A percentile compares a stretch with the other conserved stretches of the same genome.
Conservation (phyloP, 2,113 vertebrate genomes). For the Pluvialis apricaria region DNA sequence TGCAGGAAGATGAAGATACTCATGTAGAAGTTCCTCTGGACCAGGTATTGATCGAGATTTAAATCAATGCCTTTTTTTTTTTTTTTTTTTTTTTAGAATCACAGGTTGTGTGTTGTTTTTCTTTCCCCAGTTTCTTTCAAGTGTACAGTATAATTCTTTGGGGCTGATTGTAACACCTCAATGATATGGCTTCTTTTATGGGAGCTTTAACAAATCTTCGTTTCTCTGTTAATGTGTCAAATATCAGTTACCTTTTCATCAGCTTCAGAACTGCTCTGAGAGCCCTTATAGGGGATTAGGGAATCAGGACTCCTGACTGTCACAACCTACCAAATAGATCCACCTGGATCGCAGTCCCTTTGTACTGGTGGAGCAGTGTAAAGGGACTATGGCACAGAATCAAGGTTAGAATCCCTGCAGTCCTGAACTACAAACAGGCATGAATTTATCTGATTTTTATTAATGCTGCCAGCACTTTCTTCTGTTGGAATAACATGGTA, state of each 20-base stretch:
- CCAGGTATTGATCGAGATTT: slow-evolving; percentile 64
- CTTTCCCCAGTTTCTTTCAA: not conserved
- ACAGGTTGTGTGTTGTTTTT: not conserved
- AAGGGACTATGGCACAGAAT: not conserved
- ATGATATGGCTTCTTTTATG: not conserved
- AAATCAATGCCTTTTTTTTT: not conserved
- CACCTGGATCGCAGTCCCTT: not conserved
- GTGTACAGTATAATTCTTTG: not conserved
- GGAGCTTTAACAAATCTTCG: not conserved
- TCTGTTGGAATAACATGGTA: not conserved
- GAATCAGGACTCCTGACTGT: not conserved
- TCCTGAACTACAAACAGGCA: not conserved
- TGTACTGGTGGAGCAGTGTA: not conserved
- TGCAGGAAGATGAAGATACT: slow-evolving; percentile 76
- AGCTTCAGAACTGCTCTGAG: not conserved
- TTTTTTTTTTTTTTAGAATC: not conserved
- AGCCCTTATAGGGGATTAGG: not conserved
- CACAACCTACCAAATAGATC: not conserved
- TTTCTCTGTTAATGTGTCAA: not conserved
- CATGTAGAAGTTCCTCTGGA: slow-evolving; percentile 77
- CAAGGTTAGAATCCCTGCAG: not conserved
- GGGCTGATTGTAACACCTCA: not conserved
- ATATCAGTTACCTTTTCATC: not conserved
- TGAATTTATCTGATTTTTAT: not conserved
- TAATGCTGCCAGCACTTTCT: not conserved